Conservation (phyloP, 2,113 vertebrate species). For the Podilymbus podiceps region DNA sequence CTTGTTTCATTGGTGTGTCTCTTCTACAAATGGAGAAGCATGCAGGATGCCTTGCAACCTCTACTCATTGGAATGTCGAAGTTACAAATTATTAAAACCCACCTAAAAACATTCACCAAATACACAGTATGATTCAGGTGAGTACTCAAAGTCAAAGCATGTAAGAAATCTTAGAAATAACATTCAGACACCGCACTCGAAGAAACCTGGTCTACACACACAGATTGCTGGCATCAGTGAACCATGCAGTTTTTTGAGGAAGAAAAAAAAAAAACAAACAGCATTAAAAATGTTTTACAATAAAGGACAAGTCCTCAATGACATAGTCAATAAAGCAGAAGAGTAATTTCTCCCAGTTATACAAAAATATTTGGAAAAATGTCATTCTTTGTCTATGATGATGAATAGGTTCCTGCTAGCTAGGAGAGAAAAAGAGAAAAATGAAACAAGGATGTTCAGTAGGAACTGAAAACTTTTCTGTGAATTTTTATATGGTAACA, state of each 20-base stretch:
- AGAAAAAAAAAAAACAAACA: too few species aligned
- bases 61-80: background rate
- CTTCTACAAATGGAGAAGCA: background rate
- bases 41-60: background rate
- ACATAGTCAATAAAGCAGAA: constrained; percentile 5
- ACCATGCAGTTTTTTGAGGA: background rate
- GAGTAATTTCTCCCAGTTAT: constrained; percentile 26
- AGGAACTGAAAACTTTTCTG: background rate
- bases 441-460: background rate
- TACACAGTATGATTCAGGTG: background rate
- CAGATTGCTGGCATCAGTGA: background rate
- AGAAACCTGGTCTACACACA: background rate
- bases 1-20: background rate
- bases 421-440: background rate
- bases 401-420: constrained; percentile 16
- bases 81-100: background rate
- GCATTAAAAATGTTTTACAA: background rate
- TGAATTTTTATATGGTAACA: background rate
- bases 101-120: background rate
- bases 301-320: background rate
- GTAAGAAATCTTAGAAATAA: background rate
- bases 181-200: background rate
- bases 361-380: constrained; percentile 31
- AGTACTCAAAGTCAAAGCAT: background rate
- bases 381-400: constrained; percentile 15